phyloP scores from a whole-genome alignment of 2,113 vertebrate species.

The Limnothrissa miodon region DNA sequence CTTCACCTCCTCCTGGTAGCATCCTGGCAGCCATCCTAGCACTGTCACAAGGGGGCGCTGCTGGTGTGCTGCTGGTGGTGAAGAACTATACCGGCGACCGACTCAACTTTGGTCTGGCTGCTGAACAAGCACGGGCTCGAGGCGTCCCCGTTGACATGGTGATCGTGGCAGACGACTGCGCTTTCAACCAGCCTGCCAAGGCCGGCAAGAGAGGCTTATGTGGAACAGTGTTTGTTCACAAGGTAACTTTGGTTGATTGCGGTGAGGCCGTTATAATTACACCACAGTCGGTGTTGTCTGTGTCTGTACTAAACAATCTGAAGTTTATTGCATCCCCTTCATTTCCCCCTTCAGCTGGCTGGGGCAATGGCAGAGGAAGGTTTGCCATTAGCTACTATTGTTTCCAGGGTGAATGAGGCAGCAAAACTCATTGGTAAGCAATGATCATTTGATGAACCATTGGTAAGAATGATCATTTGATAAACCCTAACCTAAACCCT shows the following conservation, averaged over 20 bases:
- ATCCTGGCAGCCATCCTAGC: constrained; percentile 85
- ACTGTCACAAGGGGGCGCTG: constrained; percentile 77
- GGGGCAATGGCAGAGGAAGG: constrained; percentile 88
- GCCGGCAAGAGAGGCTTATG: constrained; percentile 87
- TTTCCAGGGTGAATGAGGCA: constrained; percentile 61
- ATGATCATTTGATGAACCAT: constrained; percentile 40
- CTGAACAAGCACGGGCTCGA: constrained; percentile 80
- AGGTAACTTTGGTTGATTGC: constrained; percentile 64
- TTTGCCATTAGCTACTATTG: constrained; percentile 76
- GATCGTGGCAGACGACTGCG: constrained; percentile 87
- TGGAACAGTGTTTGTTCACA: constrained; percentile 89
- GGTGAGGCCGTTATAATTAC: not conserved
- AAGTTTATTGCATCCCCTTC: not conserved
- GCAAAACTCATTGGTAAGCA: constrained; percentile 75
- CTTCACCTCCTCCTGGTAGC: constrained; percentile 87
- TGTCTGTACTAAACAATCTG: not conserved
- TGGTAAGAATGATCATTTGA: constrained; percentile 64
- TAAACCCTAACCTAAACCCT: not conserved
- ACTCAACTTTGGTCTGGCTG: constrained; percentile 90
- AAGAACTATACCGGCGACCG: constrained; percentile 98
- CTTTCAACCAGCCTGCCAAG: constrained; percentile 80
- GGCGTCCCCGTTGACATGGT: constrained; percentile 80
- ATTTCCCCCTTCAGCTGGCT: constrained; percentile 73
- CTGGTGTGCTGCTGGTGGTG: constrained; percentile 84
- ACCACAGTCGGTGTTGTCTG: not conserved